A percentile compares a stretch with the other conserved stretches of the same genome.
These are phyloP conservation scores for Chaetodon auriga DNA, from an alignment of 2,113 vertebrate genomes.

Conservation along the genomic window DNA sequence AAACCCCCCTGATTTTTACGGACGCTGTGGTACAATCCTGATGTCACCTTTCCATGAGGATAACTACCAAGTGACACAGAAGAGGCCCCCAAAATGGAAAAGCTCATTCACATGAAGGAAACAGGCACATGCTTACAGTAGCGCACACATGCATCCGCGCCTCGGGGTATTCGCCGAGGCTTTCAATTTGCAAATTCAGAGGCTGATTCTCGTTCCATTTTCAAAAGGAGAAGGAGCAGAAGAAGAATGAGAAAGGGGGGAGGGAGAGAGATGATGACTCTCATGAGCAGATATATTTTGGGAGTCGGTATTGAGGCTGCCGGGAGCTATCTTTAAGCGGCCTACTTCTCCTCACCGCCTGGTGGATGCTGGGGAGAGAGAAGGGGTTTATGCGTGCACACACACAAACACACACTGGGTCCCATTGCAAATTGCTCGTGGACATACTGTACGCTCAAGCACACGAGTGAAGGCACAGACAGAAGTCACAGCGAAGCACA, in stretches of 20 bases:
- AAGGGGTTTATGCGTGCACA: conserved; percentile 55
- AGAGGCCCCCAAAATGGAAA: conserved; percentile 2
- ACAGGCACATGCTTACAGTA: not conserved
- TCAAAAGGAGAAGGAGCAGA: conserved; percentile 53
- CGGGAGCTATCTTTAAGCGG: conserved; percentile 83
- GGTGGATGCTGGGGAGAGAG: conserved; percentile 66
- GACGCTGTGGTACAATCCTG: conserved; percentile 47
- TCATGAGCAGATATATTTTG: conserved; percentile 83
- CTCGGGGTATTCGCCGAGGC: conserved; percentile 10
- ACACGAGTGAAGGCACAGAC: not conserved
- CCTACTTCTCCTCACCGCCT: conserved; percentile 80
- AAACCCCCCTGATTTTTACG: not conserved
- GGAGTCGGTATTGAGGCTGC: conserved; percentile 82
- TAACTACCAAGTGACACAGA: conserved; percentile 26
- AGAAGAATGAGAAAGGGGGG: conserved; percentile 63
- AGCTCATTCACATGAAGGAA: conserved; percentile 8
- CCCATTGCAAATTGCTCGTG: conserved; percentile 14
- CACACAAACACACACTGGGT: conserved; percentile 30
- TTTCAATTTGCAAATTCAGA: conserved; percentile 46
- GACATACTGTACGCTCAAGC: conserved; percentile 16
- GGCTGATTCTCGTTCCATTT: conserved; percentile 46
- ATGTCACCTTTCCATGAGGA: conserved; percentile 45
- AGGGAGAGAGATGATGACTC: conserved; percentile 68
- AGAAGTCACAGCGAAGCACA: conserved; percentile 14
- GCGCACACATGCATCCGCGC: not conserved